phyloP scores from a whole-genome alignment of 2,888 invertebrate genomes.

The Dyspetes luteomarginatus region DNA sequence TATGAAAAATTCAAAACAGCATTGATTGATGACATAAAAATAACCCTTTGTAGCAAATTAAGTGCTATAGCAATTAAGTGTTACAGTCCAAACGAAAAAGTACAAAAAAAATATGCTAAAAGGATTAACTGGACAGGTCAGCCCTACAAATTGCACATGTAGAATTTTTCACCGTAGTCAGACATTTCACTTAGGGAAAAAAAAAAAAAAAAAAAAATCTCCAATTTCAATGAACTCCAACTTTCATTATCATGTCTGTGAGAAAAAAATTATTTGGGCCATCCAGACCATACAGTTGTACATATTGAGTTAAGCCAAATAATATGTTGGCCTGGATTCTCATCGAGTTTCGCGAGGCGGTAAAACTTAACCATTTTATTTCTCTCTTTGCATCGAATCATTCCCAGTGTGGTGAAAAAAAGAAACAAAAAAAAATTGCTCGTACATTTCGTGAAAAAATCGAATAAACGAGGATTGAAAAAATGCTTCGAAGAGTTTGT shows the following conservation, averaged over 20 bases:
- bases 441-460: background rate
- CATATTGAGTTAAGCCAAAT: conserved; percentile 12
- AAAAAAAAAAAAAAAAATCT: no score
- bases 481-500: background rate
- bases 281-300: background rate
- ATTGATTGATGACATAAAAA: no score
- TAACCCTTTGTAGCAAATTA: no score
- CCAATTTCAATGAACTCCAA: background rate
- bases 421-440: background rate
- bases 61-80: no score
- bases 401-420: background rate
- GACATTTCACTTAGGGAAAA: background rate
- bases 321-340: conserved; percentile 28
- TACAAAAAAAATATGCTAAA: no score
- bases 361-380: conserved; percentile 55
- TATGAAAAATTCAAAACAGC: conserved; percentile 5
- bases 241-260: background rate
- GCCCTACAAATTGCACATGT: background rate
- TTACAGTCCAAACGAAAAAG: no score
- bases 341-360: conserved; percentile 25
- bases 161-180: background rate
- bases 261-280: background rate
- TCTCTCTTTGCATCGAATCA: background rate
- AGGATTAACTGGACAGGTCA: conserved; percentile 10
- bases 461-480: background rate